These are phyloP conservation scores for Danaus melanippus DNA, from an alignment of 1,140 invertebrate genomes.

Conservation along the genomic window DNA sequence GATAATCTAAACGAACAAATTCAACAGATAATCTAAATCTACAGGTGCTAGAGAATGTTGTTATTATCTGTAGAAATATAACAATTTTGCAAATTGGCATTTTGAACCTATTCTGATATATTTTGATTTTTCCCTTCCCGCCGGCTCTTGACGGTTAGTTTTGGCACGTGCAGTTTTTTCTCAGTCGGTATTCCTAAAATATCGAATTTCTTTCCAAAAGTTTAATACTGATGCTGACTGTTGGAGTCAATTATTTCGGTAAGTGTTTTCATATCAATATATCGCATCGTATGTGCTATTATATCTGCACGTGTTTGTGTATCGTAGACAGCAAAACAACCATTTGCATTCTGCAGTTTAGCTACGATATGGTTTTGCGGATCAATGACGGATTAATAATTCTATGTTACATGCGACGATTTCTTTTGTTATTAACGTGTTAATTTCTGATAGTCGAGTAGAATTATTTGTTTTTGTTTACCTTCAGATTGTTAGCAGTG, in stretches of 20 bases:
- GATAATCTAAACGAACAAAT: no score
- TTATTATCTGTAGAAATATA: constrained; percentile 18
- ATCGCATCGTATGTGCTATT: constrained; percentile 28
- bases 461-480: constrained; percentile 69
- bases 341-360: constrained; percentile 59
- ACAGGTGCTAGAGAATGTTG: no score
- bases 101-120: constrained; percentile 38
- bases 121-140: constrained; percentile 62
- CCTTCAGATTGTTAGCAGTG: constrained; percentile 58
- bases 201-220: constrained; percentile 31
- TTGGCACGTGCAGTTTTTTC: constrained; percentile 69
- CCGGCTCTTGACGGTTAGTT: constrained; percentile 63
- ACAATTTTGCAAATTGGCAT: constrained; percentile 46
- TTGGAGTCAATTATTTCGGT: constrained; percentile 53
- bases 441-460: constrained; percentile 8
- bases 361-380: constrained; percentile 62
- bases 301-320: constrained; percentile 59
- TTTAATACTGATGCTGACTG: constrained; percentile 56
- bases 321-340: constrained; percentile 59
- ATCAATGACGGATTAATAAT: constrained; percentile 3
- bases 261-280: constrained; percentile 42
- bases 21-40: no score
- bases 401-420: constrained; percentile 8
- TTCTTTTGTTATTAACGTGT: constrained; percentile 1
- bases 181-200: constrained; percentile 31